Evolutionary conservation across 1,140 invertebrate species (phyloP).

Genomic region (Steinernema feltiae): DNA sequence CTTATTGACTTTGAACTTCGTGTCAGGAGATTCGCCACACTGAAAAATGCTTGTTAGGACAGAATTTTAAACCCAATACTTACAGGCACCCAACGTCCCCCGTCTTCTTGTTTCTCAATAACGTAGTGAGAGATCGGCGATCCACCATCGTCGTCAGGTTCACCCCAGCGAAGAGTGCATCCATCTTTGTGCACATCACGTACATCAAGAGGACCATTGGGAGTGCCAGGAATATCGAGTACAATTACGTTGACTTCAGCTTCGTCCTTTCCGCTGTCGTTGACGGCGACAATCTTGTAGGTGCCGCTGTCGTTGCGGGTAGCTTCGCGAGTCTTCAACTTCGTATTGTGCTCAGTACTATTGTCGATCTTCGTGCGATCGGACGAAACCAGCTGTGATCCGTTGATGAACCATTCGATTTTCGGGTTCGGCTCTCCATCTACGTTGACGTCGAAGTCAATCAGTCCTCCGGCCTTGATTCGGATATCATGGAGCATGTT

Average conservation of each 20-base stretch:
- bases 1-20: conserved; percentile 65
- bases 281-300: conserved; percentile 83
- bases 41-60: conserved; percentile 53
- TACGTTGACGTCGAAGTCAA: conserved; percentile 87
- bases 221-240: conserved; percentile 64
- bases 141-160: conserved; percentile 64
- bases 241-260: conserved; percentile 87
- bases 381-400: conserved; percentile 39
- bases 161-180: conserved; percentile 61
- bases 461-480: conserved; percentile 77
- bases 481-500: conserved; percentile 77
- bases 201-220: conserved; percentile 61
- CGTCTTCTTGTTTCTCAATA: conserved; percentile 80
- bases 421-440: conserved; percentile 80
- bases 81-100: conserved; percentile 54
- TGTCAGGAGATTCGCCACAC: conserved; percentile 77
- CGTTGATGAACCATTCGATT: conserved; percentile 72
- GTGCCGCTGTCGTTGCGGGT: conserved; percentile 69
- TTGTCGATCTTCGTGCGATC: conserved; percentile 57
- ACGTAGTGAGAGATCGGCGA: conserved; percentile 80
- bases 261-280: conserved; percentile 83
- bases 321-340: conserved; percentile 63
- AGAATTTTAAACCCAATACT: conserved; percentile 25
- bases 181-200: conserved; percentile 61
- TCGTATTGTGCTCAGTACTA: conserved; percentile 59